Base-by-base conservation (phyloP, 1,140 invertebrate species). In the Metaphire vulgaris region DNA sequence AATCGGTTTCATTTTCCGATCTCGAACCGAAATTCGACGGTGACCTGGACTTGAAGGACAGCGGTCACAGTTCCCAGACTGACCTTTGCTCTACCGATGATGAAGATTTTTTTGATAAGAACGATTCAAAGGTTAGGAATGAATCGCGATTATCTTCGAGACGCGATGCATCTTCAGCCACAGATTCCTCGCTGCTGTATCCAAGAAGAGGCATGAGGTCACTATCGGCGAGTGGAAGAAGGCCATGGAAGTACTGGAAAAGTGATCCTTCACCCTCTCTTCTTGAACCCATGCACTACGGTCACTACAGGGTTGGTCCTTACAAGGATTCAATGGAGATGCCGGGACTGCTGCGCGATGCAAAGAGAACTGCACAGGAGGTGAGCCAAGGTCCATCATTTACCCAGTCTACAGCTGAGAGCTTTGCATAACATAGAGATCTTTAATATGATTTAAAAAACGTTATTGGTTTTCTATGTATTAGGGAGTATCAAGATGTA, bases 281-380 rank as follows among this genome's bases (percentile, higher is more conserved):
- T 26, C 68, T 76, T 1, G 75, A 76, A 26, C 69, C 75, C 0
- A 76, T 72, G 33, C 75, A 76, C 41, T 72, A 76, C 16, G 75
- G 75, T 2, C 67, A 67, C 15, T 72, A 76, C 69, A 1, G 75
- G 31, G 33, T 72, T n/a, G 75, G 75, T 72, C 75, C 75, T 72
- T 76, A 26, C 64, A 68, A 70, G 31, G 68, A 73, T 21, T 67
- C 29, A 14, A 30, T 29, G 28, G 31, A 31, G 64, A 71, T 29
- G n/a, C 14, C 29, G 29, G 32, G 15, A 32, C 21, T 56, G 64
- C 2, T 31, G 21, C 33, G 33, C 68, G 71, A 31, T 15, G 21
- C 30, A 1, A n/a, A n/a, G 26, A 15, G 69, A n/a, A n/a, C 33
- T 65, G 34, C n/a, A 6, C 26, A 26, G 33, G 32, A 14, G 1